Percentiles rank a stretch among this genome's conserved stretches.
Conservation (phyloP, 2,888 invertebrate genomes). For the Nemoura dubitans region DNA sequence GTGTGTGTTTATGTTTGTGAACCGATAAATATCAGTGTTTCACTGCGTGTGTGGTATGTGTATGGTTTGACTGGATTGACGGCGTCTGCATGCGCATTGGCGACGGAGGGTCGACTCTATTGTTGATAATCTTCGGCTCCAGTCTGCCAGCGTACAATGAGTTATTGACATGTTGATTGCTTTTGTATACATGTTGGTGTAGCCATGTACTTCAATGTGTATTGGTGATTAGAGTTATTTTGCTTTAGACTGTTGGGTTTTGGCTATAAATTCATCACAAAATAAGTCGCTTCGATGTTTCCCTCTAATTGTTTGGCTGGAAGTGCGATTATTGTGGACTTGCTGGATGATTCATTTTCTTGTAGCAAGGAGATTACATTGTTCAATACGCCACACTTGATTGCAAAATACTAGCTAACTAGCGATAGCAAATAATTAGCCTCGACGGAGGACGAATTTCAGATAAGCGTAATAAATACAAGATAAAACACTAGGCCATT, state of each 20-base stretch:
- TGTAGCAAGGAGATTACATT: background rate
- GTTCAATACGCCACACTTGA: background rate
- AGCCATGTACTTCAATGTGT: background rate
- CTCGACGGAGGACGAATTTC: background rate
- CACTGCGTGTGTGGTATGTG: background rate
- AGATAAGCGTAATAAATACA: background rate
- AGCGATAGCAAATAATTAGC: background rate
- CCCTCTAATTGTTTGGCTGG: no score
- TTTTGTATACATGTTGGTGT: no score
- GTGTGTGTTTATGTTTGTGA: background rate
- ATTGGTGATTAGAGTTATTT: no score
- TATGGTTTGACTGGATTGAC: no score
- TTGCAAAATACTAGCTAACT: background rate
- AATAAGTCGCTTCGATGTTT: no score
- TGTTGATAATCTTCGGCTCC: background rate
- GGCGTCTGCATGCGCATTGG: background rate
- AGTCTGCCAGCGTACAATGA: no score
- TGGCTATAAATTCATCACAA: no score
- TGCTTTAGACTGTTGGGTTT: no score
- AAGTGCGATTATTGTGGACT: background rate
- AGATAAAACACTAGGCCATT: background rate
- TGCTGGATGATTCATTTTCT: background rate
- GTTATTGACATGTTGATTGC: no score
- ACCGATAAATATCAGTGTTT: background rate
- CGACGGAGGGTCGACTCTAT: background rate